Percentiles rank a stretch among this genome's conserved stretches.
Conservation (phyloP, 2,888 invertebrate genomes). For the Epinotia nisella region DNA sequence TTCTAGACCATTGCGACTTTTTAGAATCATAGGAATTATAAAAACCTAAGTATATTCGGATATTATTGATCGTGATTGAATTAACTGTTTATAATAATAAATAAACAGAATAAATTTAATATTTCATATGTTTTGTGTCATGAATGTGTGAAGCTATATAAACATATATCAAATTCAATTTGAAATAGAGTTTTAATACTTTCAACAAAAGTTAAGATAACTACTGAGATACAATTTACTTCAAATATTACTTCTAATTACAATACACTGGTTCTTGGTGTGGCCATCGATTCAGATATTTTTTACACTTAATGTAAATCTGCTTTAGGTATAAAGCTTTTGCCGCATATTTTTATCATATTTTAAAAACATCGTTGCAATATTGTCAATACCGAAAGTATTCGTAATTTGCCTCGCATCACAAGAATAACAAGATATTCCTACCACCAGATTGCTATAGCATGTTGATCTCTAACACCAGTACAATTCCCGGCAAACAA, state of each 20-base stretch:
- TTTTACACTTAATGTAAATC: not conserved
- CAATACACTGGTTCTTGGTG: constrained; percentile 37
- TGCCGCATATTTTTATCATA: too few species aligned
- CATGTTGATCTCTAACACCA: too few species aligned
- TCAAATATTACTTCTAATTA: constrained; percentile 66
- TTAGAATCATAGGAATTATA: too few species aligned
- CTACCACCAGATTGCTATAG: not conserved
- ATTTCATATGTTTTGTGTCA: not conserved
- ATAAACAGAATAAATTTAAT: constrained; percentile 1
- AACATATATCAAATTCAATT: constrained; percentile 38
- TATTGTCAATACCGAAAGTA: not conserved
- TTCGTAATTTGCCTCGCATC: not conserved
- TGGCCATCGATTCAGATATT: constrained; percentile 14
- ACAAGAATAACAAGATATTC: not conserved
- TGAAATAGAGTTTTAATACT: constrained; percentile 46
- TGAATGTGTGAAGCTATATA: constrained; percentile 16
- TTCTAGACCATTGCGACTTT: not conserved
- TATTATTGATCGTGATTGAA: too few species aligned
- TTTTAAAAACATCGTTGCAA: too few species aligned
- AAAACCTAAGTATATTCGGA: too few species aligned
- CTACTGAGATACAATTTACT: constrained; percentile 63
- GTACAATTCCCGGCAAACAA: too few species aligned
- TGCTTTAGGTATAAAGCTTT: too few species aligned
- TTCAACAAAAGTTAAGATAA: constrained; percentile 42
- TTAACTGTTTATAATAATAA: not conserved